Conservation (phyloP, 2,888 invertebrate genomes). For the Limnephilus lunatus region DNA sequence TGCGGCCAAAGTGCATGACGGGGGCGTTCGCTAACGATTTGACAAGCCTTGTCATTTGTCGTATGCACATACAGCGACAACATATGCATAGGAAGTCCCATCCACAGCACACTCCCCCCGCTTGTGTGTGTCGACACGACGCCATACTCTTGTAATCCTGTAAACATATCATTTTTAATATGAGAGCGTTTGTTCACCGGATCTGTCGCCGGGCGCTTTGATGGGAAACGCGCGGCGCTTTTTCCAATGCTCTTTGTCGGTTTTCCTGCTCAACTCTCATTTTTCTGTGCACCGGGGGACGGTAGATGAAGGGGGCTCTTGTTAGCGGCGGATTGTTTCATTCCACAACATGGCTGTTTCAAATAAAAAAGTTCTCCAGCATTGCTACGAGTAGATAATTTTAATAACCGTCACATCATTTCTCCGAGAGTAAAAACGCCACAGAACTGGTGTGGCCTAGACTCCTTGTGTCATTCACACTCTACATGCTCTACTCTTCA, state of each 20-base stretch:
- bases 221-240: neutral
- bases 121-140: conserved; percentile 16
- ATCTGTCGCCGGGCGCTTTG: conserved; percentile 17
- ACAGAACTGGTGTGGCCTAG: too few relatives aligned
- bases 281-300: neutral
- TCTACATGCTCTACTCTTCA: too few relatives aligned
- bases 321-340: conserved; percentile 10
- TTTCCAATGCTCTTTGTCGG: neutral
- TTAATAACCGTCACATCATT: neutral
- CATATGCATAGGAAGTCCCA: neutral
- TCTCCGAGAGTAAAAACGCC: neutral
- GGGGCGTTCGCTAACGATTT: conserved; percentile 16
- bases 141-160: conserved; percentile 8
- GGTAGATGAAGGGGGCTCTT: neutral
- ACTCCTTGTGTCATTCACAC: too few relatives aligned
- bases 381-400: neutral
- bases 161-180: conserved; percentile 38
- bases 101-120: neutral
- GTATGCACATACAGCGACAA: neutral
- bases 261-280: conserved; percentile 8
- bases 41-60: conserved; percentile 30
- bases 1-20: neutral
- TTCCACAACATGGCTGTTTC: conserved; percentile 9
- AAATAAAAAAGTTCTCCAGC: neutral
- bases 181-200: conserved; percentile 29